Base-by-base conservation (phyloP, 2,113 vertebrate species). In the Gymnarchus niloticus region DNA sequence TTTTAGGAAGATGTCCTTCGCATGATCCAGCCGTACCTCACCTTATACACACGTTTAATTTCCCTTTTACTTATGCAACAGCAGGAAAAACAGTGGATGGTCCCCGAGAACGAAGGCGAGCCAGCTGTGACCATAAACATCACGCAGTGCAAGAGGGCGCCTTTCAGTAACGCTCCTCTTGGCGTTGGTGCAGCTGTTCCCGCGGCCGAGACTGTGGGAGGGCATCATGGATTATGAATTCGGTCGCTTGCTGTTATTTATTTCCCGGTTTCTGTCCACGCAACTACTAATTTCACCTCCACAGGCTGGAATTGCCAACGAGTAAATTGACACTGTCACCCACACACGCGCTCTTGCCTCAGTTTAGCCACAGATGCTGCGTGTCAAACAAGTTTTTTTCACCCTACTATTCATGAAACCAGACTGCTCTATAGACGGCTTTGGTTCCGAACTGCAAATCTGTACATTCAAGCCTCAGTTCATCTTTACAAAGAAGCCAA, bases 371-470 rank as follows among this genome's bases (percentile, higher is more conserved):
- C 12, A 10, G 23, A 61, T 2, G 0, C 46, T 23, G 14, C 56
- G 28, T 19, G 61, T 77, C 1, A 57, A n/a, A 44, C 83, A 89
- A 85, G 54, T 86, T n/a, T n/a, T n/a, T n/a, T n/a, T n/a, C n/a
- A n/a, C n/a, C n/a, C n/a, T n/a, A n/a, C n/a, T n/a, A n/a, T n/a
- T n/a, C n/a, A n/a, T n/a, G n/a, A n/a, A n/a, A n/a, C n/a, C n/a
- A n/a, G n/a, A n/a, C n/a, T n/a, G n/a, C n/a, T n/a, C n/a, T n/a
- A n/a, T n/a, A n/a, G n/a, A n/a, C n/a, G n/a, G n/a, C n/a, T n/a
- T n/a, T n/a, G n/a, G n/a, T n/a, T n/a, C n/a, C n/a, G n/a, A n/a
- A n/a, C n/a, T n/a, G n/a, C n/a, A n/a, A n/a, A n/a, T n/a, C 8
- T 65, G 52, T 28, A 69, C 61, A 81, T 76, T 37, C 28, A 23